Evolutionary conservation across 23 tunicate species (phyloP), one percentile per base, ranked within the genome.

Genomic region (Oikopleura dioica): DNA sequence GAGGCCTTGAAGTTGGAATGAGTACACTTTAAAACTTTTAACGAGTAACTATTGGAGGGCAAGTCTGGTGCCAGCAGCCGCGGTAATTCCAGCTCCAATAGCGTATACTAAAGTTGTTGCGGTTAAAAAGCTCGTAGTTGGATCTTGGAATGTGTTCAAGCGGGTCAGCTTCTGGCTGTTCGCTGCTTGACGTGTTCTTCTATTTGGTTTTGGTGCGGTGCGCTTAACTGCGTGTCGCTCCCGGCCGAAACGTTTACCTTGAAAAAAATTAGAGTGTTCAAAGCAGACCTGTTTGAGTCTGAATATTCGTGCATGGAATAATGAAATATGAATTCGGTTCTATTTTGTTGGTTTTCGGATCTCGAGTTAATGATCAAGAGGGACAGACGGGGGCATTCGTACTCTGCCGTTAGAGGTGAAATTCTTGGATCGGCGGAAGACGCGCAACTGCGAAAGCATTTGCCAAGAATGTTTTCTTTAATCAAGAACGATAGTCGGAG

Each of bases 41-140:
- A 59, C 81, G 81, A 81, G 84, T 67, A 81, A 63, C 84, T 81
- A 78, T 78, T 81, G 83, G 81, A 81, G 83, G 81, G 81, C 80
- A 80, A 80, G 80, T 80, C 80, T 80, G 82, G 84, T 81, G 84
- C 77, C 81, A 81, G 81, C 81, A 81, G 84, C 84, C 84, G 84
- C 84, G 81, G 81, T 81, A 81, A 81, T 78, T 81, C 83, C 83
- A 81, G 82, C 82, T 80, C 82, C 80, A 76, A 78, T 28, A 16
- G 77, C 58, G 35, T n/a, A n/a, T n/a, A n/a, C n/a, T n/a, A n/a
- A n/a, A n/a, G n/a, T n/a, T n/a, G n/a, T n/a, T n/a, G n/a, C n/a
- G n/a, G n/a, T n/a, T n/a, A n/a, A n/a, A n/a, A n/a, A n/a, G n/a
- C n/a, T n/a, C n/a, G n/a, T n/a, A n/a, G n/a, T n/a, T n/a, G n/a